phyloP scores from a whole-genome alignment of 2,113 vertebrate genomes.

The Thamnophis sirtalis region DNA sequence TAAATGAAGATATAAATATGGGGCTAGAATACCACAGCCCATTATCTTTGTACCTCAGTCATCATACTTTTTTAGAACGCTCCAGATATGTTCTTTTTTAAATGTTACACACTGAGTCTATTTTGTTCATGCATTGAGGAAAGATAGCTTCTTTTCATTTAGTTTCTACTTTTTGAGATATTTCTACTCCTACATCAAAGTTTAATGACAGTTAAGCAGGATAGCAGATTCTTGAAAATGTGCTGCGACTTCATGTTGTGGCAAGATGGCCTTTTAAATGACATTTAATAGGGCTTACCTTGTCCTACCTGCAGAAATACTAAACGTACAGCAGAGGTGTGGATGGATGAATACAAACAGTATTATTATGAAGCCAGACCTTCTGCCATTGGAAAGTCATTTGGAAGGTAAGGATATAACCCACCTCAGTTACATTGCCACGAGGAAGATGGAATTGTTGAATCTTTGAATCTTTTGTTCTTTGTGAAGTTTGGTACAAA shows the following conservation, averaged over 20 bases:
- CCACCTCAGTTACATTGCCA: not conserved
- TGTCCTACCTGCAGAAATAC: conserved; percentile 79
- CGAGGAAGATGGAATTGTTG: not conserved
- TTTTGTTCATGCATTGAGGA: not conserved
- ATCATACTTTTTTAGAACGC: not conserved
- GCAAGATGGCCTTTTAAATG: not conserved
- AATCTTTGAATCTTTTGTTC: not conserved
- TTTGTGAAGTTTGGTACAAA: not conserved
- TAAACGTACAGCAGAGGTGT: conserved; percentile 93
- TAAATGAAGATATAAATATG: not conserved
- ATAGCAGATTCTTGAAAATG: not conserved
- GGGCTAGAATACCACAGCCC: not conserved
- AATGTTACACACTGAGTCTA: not conserved
- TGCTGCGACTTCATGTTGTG: not conserved
- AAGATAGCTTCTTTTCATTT: not conserved
- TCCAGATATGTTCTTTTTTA: not conserved
- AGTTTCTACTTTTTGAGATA: not conserved
- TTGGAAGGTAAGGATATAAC: conserved; percentile 81
- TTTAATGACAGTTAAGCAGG: not conserved
- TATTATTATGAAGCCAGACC: conserved; percentile 95
- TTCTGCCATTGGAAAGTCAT: conserved; percentile 90
- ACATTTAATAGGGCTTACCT: not conserved
- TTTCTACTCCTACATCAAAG: not conserved
- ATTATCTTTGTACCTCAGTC: not conserved
- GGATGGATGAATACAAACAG: conserved; percentile 99